phyloP scores from a whole-genome alignment of 2,888 invertebrate genomes.

The Rhamnusium bicolor region DNA sequence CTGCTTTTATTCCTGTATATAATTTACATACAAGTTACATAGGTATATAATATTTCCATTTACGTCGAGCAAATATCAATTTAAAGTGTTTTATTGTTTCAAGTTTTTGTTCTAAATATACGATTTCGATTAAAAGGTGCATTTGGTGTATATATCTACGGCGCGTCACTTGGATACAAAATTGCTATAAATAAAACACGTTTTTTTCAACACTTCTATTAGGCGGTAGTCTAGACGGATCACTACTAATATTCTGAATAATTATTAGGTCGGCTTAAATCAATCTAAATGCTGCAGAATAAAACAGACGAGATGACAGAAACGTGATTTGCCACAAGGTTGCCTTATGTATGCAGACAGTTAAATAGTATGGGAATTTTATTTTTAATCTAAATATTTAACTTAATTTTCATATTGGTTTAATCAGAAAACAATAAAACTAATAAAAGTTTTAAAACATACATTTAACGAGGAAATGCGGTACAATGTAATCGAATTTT shows the following conservation, averaged over 20 bases:
- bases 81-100: not conserved
- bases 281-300: not conserved
- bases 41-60: too few species aligned
- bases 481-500: not conserved
- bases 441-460: not conserved
- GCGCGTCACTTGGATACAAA: not conserved
- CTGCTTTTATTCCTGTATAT: too few species aligned
- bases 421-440: not conserved
- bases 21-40: too few species aligned
- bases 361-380: not conserved
- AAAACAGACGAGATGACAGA: not conserved
- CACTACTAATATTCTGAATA: conserved; percentile 8
- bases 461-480: not conserved
- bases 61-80: not conserved
- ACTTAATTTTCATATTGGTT: not conserved
- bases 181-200: conserved; percentile 1
- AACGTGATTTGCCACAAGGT: not conserved
- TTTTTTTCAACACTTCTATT: not conserved
- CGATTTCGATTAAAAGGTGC: not conserved
- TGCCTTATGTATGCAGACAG: not conserved
- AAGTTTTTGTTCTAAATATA: not conserved
- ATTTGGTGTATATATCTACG: not conserved
- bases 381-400: conserved; percentile 11
- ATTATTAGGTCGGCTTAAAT: not conserved
- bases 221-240: not conserved